These are phyloP conservation scores for Drosophila melanocephala DNA, from an alignment of 2,888 invertebrate genomes.

Conservation along the genomic window DNA sequence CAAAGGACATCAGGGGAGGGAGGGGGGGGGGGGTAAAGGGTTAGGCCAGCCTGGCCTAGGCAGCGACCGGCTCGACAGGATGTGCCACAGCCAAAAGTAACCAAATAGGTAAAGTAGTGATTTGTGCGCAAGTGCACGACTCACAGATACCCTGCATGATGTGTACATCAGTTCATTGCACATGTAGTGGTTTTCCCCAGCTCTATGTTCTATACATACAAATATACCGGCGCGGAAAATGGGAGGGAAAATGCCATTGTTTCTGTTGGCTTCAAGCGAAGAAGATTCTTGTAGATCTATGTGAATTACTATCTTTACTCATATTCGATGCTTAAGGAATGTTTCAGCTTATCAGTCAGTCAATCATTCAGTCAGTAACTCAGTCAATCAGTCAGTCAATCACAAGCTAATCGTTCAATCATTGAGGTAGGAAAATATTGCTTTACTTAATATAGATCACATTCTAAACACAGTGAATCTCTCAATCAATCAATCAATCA, in stretches of 20 bases:
- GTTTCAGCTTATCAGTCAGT: not conserved
- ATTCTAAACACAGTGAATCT: not conserved
- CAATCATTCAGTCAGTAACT: not conserved
- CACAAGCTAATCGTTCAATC: not conserved
- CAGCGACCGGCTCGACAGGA: conserved; percentile 2
- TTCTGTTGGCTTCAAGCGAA: not conserved
- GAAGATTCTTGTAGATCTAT: not conserved
- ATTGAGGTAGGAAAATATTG: not conserved
- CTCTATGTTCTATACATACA: no score
- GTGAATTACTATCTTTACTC: not conserved
- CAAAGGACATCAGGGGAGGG: not conserved
- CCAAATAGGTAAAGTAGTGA: not conserved
- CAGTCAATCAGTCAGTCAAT: not conserved
- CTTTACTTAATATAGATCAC: not conserved
- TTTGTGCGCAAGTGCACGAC: not conserved
- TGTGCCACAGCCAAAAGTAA: conserved; percentile 17
- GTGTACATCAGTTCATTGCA: no score
- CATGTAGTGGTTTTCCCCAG: not conserved
- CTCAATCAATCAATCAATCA: not conserved
- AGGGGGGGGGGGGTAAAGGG: not conserved
- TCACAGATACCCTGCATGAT: conserved; percentile 1
- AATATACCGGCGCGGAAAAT: not conserved
- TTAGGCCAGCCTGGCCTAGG: conserved; percentile 1
- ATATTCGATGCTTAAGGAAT: not conserved
- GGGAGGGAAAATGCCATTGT: not conserved